Evolutionary conservation across 2,113 vertebrate species (phyloP), one percentile per base, ranked within the genome.

Genomic region (Otis tarda): DNA sequence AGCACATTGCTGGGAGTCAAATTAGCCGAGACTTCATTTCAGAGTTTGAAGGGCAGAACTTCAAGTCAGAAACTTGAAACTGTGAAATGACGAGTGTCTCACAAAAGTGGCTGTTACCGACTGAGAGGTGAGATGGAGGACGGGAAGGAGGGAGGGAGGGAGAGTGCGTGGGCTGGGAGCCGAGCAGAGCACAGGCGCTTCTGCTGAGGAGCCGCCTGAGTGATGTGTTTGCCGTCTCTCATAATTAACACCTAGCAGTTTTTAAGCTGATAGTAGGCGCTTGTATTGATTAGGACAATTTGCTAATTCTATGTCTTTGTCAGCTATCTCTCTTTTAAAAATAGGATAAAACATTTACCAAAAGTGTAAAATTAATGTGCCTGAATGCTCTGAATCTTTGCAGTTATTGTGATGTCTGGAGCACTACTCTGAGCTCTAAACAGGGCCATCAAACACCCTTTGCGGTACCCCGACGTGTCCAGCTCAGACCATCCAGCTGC

Each of bases 251-350:
- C 70, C 75, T 45, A 55, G 61, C 0, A 0, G 27, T 15, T 88
- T 74, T 84, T 65, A 79, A 90, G 77, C 61, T 95, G 73, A 79
- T 92, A 53, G 90, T 67, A 82, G 75, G 86, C 1, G 19, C 83
- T 67, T n/a, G 61, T 86, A 93, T 95, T 0, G 30, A 95, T 92
- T 75, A 75, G 57, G 49, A 73, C 64, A 93, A 89, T 96, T 92
- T 93, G 59, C 45, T 94, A 93, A 93, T 93, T 90, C 88, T 71
- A n/a, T 50, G 69, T 84, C 88, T 96, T 56, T 82, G 83, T 61
- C 73, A 57, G 53, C 53, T 57, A 33, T 67, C 41, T 87, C 30
- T 83, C 65, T 89, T 83, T 59, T 35, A 82, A 94, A 80, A 93
- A 21, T 1, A 84, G 22, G 56, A 81, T 64, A 81, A 95, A 96